These are phyloP conservation scores for Rhinolophus ferrumequinum DNA, from an alignment of 2,113 vertebrate species.

Conservation along the genomic window DNA sequence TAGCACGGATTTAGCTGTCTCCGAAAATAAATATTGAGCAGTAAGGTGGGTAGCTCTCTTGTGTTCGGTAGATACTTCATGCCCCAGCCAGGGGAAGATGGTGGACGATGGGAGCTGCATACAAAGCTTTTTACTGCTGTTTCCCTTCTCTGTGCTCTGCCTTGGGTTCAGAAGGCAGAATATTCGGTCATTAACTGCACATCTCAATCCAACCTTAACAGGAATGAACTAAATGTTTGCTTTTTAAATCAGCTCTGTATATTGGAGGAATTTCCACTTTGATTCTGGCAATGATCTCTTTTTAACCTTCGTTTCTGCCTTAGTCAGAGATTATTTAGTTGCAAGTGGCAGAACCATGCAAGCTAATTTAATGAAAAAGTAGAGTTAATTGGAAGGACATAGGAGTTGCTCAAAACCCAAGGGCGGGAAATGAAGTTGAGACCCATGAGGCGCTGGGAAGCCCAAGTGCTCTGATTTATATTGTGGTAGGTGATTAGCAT, in stretches of 20 bases:
- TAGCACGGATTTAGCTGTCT: background rate
- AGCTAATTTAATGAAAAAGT: conserved; percentile 24
- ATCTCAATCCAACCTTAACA: background rate
- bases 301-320: conserved; percentile 51
- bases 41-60: background rate
- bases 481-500: background rate
- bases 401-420: conserved; percentile 1
- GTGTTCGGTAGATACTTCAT: background rate
- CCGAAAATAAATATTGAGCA: background rate
- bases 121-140: background rate
- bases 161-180: background rate
- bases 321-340: conserved; percentile 46
- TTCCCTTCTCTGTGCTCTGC: background rate
- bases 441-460: background rate
- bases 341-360: background rate
- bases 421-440: background rate
- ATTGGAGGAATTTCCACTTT: background rate
- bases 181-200: background rate
- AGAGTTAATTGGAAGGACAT: background rate
- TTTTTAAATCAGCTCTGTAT: conserved; percentile 35
- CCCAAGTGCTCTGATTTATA: background rate
- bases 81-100: background rate
- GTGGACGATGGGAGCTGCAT: background rate
- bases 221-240: background rate
- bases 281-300: conserved; percentile 9